Evolutionary conservation across 92 coral and sea anemone species (phyloP).

Genomic region (Porites cylindrica): DNA sequence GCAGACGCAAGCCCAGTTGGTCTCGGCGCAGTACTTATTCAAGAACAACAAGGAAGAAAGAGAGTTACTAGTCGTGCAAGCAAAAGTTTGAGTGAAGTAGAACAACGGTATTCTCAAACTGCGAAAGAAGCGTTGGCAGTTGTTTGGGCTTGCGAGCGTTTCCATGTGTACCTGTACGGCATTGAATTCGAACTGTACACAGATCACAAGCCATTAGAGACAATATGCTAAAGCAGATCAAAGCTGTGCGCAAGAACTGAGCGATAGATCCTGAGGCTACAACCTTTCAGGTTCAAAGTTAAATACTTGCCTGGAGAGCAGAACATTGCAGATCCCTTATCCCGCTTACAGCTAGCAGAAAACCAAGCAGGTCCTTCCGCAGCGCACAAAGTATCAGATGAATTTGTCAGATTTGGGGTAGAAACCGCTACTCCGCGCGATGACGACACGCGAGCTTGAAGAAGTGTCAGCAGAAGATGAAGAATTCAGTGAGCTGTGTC

Average conservation of each 20-base stretch:
- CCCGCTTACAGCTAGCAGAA: conserved; percentile 8
- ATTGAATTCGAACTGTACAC: too few species aligned
- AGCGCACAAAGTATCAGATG: conserved; percentile 8
- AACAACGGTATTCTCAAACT: neutral
- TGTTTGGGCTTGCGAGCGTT: too few species aligned
- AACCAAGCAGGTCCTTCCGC: conserved; percentile 17
- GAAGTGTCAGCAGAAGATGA: too few species aligned
- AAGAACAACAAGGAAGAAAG: neutral
- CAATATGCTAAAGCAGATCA: too few species aligned
- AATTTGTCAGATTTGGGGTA: conserved; percentile 53
- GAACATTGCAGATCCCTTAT: conserved; percentile 19
- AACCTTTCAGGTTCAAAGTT: too few species aligned
- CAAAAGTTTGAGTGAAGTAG: neutral
- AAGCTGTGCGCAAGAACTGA: too few species aligned
- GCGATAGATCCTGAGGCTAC: too few species aligned
- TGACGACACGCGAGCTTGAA: too few species aligned
- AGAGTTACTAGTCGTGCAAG: neutral
- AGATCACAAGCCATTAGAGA: too few species aligned
- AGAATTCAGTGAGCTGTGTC: too few species aligned
- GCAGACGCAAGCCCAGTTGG: too few species aligned
- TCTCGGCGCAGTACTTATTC: neutral
- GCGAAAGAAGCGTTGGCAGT: neutral
- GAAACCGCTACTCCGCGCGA: conserved; percentile 10
- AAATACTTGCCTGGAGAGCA: neutral
- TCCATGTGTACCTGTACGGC: too few species aligned